A percentile compares a stretch with the other conserved stretches of the same genome.
These are phyloP conservation scores for Trichonephila clavata DNA, from an alignment of 1,140 invertebrate species.

Conservation along the genomic window DNA sequence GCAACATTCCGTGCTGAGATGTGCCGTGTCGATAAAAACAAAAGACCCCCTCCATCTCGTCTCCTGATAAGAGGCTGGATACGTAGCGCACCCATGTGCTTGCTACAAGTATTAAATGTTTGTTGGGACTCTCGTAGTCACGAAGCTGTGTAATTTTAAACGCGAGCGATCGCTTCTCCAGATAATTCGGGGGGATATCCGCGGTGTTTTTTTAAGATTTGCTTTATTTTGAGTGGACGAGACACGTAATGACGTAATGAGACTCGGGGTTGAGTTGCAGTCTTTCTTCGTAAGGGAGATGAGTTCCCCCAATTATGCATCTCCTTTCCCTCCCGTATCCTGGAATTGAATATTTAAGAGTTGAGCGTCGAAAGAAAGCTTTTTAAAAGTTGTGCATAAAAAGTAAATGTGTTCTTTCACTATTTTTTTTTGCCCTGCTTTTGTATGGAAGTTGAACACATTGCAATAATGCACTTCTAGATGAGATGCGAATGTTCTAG, in stretches of 20 bases:
- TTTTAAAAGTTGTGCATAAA: background rate
- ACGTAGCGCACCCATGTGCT: conserved; percentile 50
- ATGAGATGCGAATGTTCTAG: background rate
- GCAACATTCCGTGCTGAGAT: conserved; percentile 37
- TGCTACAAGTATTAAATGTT: conserved; percentile 40
- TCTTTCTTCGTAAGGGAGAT: background rate
- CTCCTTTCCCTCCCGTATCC: background rate
- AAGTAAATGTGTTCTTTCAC: background rate
- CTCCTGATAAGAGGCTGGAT: conserved; percentile 44
- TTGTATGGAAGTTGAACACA: background rate
- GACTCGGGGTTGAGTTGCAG: background rate
- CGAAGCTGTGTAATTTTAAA: conserved; percentile 66
- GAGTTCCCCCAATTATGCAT: background rate
- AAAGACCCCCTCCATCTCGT: background rate
- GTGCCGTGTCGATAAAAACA: conserved; percentile 59
- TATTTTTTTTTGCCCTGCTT: background rate
- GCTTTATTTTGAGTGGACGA: conserved; percentile 51
- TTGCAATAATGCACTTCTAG: background rate
- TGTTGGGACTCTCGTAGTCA: conserved; percentile 60
- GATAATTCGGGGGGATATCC: conserved; percentile 50
- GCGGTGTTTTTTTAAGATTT: background rate
- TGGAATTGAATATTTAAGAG: background rate
- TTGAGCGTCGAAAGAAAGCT: background rate
- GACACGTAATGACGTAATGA: conserved; percentile 55
- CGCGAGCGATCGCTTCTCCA: conserved; percentile 22